These are phyloP conservation scores for Epinephelus malabaricus DNA, from an alignment of 2,797 vertebrate genomes.

Conservation along the genomic window DNA sequence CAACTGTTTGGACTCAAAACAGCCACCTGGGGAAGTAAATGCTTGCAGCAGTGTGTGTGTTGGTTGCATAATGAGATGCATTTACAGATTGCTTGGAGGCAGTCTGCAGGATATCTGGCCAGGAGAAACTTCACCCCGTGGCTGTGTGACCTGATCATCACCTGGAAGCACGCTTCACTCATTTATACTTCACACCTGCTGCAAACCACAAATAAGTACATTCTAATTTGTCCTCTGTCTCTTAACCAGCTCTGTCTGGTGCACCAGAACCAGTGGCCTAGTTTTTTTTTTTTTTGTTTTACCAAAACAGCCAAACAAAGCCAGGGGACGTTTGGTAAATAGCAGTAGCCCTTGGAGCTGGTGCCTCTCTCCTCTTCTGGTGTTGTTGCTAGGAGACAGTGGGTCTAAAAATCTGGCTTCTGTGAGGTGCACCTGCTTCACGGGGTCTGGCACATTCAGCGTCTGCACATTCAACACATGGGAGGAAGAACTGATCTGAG, in stretches of 20 bases:
- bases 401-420: slow-evolving; percentile 75
- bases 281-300: slow-evolving; percentile 42
- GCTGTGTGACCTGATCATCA: slow-evolving; percentile 56
- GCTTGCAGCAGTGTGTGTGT: slow-evolving; percentile 25
- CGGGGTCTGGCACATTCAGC: slow-evolving; percentile 49
- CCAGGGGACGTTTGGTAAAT: slow-evolving; percentile 72
- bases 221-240: slow-evolving; percentile 23
- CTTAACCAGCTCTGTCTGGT: slow-evolving; percentile 31
- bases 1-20: slow-evolving; percentile 18
- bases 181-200: slow-evolving; percentile 45
- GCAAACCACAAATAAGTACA: slow-evolving; percentile 25
- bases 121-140: slow-evolving; percentile 42
- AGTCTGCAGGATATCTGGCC: slow-evolving; percentile 47
- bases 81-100: slow-evolving; percentile 45
- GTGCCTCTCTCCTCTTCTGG: slow-evolving; percentile 68
- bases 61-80: slow-evolving; percentile 50
- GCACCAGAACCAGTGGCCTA: slow-evolving; percentile 69
- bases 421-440: slow-evolving; percentile 76
- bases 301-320: slow-evolving; percentile 75
- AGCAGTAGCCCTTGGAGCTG: slow-evolving; percentile 66
- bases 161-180: slow-evolving; percentile 13
- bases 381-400: slow-evolving; percentile 86
- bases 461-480: slow-evolving; percentile 59
- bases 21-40: slow-evolving; percentile 7
- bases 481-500: slow-evolving; percentile 42